These are phyloP conservation scores for Epistrophe grossulariae DNA, from an alignment of 2,888 invertebrate genomes.

Conservation along the genomic window DNA sequence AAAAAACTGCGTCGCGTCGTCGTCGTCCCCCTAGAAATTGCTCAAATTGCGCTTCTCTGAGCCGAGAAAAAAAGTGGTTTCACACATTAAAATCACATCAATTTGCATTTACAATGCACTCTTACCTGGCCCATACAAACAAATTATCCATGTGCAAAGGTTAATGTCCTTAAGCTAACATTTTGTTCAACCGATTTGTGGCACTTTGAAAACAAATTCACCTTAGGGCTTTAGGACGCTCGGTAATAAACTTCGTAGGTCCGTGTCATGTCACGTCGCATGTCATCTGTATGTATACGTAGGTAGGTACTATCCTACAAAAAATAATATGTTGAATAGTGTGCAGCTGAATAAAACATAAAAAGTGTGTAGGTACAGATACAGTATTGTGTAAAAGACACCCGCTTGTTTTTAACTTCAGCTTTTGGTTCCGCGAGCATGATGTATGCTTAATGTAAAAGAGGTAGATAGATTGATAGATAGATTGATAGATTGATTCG, in stretches of 20 bases:
- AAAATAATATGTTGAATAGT: neutral
- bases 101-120: slow-evolving; percentile 58
- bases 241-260: neutral
- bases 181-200: neutral
- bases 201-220: slow-evolving; percentile 9
- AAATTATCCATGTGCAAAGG: slow-evolving; percentile 27
- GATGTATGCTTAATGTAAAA: no score
- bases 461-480: no score
- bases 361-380: neutral
- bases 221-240: slow-evolving; percentile 5
- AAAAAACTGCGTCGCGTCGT: slow-evolving; percentile 1
- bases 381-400: neutral
- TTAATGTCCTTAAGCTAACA: slow-evolving; percentile 52
- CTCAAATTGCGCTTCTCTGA: slow-evolving; percentile 33
- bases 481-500: no score
- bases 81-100: slow-evolving; percentile 55
- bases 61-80: slow-evolving; percentile 32
- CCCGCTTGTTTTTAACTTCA: neutral
- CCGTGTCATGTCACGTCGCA: slow-evolving; percentile 5
- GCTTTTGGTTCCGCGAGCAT: no score
- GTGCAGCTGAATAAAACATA: neutral
- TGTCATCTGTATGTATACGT: neutral
- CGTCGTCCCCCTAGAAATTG: neutral
- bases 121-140: neutral
- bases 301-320: neutral